Conservation (phyloP, 2,888 invertebrate species). For the Rhingia campestris region DNA sequence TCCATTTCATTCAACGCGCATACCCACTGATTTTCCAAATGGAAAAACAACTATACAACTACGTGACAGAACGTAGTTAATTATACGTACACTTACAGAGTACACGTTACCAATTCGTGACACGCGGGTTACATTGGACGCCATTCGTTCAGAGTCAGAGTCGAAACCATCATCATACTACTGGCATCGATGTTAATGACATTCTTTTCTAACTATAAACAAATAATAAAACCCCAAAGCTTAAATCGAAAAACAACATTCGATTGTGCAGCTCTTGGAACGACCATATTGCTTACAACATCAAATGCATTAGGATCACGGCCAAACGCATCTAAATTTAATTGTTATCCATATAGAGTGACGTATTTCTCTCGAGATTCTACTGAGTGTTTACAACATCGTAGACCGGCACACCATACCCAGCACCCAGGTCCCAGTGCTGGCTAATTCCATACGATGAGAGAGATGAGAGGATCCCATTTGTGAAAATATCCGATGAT, state of each 20-base stretch:
- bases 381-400: slow-evolving; percentile 19
- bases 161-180: not conserved
- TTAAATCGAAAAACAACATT: not conserved
- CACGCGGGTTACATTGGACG: slow-evolving; percentile 7
- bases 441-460: slow-evolving; percentile 50
- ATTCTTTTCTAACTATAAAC: too few species aligned
- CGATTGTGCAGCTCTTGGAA: not conserved
- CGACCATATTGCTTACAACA: slow-evolving; percentile 21
- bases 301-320: slow-evolving; percentile 52
- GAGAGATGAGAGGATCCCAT: slow-evolving; percentile 35
- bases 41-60: slow-evolving; percentile 4
- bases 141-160: slow-evolving; percentile 2
- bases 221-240: not conserved
- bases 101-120: not conserved
- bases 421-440: not conserved
- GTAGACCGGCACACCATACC: too few species aligned
- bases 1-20: not conserved
- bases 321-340: slow-evolving; percentile 56
- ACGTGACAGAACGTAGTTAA: slow-evolving; percentile 37
- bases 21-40: slow-evolving; percentile 14
- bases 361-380: slow-evolving; percentile 29
- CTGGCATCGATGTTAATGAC: not conserved
- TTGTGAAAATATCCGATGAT: slow-evolving; percentile 51
- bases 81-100: not conserved
- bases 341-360: slow-evolving; percentile 51